These are phyloP conservation scores for Coreius guichenoti DNA, from an alignment of 2,797 vertebrate species.

Conservation along the genomic window DNA sequence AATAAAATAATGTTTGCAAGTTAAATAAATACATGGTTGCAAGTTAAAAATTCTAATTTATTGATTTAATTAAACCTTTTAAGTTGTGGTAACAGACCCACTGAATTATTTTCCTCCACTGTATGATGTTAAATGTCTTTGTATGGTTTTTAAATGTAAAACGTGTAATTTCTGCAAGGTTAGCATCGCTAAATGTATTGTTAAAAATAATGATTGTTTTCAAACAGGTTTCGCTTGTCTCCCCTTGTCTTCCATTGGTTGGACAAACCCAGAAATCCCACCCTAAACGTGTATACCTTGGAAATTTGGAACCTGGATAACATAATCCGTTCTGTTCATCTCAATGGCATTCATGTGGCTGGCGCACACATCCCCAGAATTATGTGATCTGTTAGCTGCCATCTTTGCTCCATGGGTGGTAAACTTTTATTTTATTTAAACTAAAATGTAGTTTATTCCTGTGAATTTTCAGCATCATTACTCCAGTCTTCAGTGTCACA, in stretches of 20 bases:
- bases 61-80: background rate
- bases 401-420: background rate
- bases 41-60: background rate
- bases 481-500: too few relatives aligned
- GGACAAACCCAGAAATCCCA: background rate
- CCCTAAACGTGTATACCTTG: background rate
- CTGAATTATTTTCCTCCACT: background rate
- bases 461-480: too few relatives aligned
- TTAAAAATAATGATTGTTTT: background rate
- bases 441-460: too few relatives aligned
- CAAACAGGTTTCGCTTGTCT: background rate
- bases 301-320: too few relatives aligned
- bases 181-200: background rate
- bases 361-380: background rate
- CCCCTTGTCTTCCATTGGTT: background rate
- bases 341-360: background rate
- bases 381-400: background rate
- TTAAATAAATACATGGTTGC: background rate
- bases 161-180: background rate
- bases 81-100: background rate
- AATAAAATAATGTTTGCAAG: background rate
- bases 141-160: constrained; percentile 2
- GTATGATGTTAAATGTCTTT: background rate
- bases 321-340: background rate
- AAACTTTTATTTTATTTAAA: too few relatives aligned